A percentile compares a stretch with the other conserved stretches of the same genome.
These are phyloP conservation scores for Conops quadrifasciatus DNA, from an alignment of 2,888 invertebrate genomes.

Conservation along the genomic window DNA sequence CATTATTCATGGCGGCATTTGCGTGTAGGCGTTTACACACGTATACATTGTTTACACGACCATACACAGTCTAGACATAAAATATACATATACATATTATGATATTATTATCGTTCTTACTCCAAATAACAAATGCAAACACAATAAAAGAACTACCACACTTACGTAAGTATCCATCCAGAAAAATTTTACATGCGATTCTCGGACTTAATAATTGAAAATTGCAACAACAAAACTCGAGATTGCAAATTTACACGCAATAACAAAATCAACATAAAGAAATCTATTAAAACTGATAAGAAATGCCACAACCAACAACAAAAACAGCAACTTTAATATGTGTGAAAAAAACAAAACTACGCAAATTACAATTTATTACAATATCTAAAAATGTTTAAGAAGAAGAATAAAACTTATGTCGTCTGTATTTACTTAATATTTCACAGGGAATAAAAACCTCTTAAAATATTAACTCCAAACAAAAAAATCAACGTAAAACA, in stretches of 20 bases:
- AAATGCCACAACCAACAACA: constrained; percentile 1
- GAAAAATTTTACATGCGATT: constrained; percentile 45
- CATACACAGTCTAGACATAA: constrained; percentile 18
- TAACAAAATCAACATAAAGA: constrained; percentile 19
- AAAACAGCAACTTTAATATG: constrained; percentile 8
- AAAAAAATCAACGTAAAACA: neutral
- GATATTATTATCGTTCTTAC: constrained; percentile 16
- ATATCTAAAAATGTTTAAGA: neutral
- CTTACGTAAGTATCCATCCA: constrained; percentile 61
- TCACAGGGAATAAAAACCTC: too few species aligned
- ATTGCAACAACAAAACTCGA: constrained; percentile 43
- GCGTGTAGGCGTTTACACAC: too few species aligned
- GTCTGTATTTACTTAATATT: too few species aligned
- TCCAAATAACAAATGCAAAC: constrained; percentile 10
- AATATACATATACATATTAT: constrained; percentile 13
- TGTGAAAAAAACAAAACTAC: neutral
- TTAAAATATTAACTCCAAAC: neutral
- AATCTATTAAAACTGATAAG: constrained; percentile 4
- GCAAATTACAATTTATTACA: neutral
- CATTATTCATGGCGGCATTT: too few species aligned
- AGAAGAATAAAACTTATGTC: neutral
- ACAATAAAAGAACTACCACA: constrained; percentile 37
- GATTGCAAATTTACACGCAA: constrained; percentile 31
- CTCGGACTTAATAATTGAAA: constrained; percentile 48
- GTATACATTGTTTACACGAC: neutral